Percentiles rank a stretch among this genome's conserved stretches.
Evolutionary conservation across 2,888 invertebrate genomes (phyloP).

Genomic region (Ennomos fuscantarius): DNA sequence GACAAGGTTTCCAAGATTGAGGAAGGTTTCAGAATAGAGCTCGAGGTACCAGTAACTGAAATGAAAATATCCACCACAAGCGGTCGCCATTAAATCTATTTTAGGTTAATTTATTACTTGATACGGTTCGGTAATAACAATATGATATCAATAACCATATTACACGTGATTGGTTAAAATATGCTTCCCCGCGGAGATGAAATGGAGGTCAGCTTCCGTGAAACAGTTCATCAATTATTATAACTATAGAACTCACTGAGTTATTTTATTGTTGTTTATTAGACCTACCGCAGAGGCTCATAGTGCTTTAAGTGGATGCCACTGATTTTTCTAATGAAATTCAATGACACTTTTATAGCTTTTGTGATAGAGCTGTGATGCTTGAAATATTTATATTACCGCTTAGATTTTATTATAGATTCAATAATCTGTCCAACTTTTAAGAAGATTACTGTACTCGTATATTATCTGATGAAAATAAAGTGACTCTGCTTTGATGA

Average conservation of each 20-base stretch:
- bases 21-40: background rate
- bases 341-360: slow-evolving; percentile 8
- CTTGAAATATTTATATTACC: background rate
- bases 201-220: slow-evolving; percentile 33
- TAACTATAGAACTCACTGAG: slow-evolving; percentile 20
- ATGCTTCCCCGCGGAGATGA: slow-evolving; percentile 34
- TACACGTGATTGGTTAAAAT: slow-evolving; percentile 37
- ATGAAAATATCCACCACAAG: slow-evolving; percentile 25
- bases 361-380: background rate
- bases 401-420: background rate
- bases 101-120: slow-evolving; percentile 34
- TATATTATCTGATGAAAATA: no score
- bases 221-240: slow-evolving; percentile 24
- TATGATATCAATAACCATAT: slow-evolving; percentile 40
- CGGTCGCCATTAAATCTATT: slow-evolving; percentile 28
- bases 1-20: slow-evolving; percentile 4
- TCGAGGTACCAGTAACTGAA: background rate
- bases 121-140: slow-evolving; percentile 36
- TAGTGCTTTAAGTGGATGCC: slow-evolving; percentile 7
- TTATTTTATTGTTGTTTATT: slow-evolving; percentile 28
- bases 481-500: no score
- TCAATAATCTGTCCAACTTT: no score
- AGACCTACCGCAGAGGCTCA: slow-evolving; percentile 8
- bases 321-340: slow-evolving; percentile 5
- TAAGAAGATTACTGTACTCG: no score